These are phyloP conservation scores for Chromobotia macracanthus DNA, from an alignment of 2,797 vertebrate genomes.

Conservation along the genomic window DNA sequence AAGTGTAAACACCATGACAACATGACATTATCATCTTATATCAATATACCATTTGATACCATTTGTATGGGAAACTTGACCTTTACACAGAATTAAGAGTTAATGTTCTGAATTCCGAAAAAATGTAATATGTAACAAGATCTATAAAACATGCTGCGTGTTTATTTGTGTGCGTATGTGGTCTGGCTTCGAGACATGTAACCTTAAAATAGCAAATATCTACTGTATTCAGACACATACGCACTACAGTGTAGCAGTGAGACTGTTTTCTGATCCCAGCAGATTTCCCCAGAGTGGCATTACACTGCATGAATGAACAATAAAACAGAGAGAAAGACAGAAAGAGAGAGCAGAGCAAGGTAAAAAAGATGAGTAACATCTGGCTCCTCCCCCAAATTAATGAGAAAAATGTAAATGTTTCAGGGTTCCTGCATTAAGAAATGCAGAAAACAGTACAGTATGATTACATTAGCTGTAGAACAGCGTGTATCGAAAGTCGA, in stretches of 20 bases:
- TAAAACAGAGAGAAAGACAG: constrained; percentile 35
- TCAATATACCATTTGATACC: neutral
- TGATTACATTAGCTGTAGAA: constrained; percentile 29
- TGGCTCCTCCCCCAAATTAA: constrained; percentile 47
- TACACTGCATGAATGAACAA: constrained; percentile 58
- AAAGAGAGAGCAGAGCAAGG: constrained; percentile 44
- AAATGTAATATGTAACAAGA: neutral
- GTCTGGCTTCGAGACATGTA: neutral
- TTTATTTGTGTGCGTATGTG: neutral
- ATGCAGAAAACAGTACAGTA: constrained; percentile 22
- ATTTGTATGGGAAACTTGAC: constrained; percentile 1
- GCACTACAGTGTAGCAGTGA: constrained; percentile 25
- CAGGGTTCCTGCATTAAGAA: neutral
- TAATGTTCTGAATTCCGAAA: neutral
- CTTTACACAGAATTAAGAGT: neutral
- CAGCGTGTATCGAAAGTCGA: neutral
- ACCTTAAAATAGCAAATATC: constrained; percentile 28
- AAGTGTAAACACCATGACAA: neutral
- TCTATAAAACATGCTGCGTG: neutral
- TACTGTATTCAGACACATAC: constrained; percentile 36
- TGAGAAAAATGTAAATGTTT: constrained; percentile 30
- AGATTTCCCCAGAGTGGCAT: constrained; percentile 70
- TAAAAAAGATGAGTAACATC: constrained; percentile 25
- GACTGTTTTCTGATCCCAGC: constrained; percentile 15
- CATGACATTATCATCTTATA: neutral